Percentiles rank a stretch among this genome's conserved stretches.
Evolutionary conservation across 2,888 invertebrate species (phyloP).

Genomic region (Oxytorus armatus): DNA sequence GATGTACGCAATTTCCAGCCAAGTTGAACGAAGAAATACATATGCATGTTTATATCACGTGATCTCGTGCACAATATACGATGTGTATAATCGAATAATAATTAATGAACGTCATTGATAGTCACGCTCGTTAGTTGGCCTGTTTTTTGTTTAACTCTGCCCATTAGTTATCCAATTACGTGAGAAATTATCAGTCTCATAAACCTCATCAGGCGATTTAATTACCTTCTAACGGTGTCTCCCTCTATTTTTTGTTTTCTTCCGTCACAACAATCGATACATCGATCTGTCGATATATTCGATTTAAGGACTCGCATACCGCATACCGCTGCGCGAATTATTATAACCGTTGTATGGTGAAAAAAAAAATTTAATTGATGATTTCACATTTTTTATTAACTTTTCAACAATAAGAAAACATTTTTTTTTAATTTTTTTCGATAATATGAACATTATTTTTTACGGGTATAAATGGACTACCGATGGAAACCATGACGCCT

Average conservation of each 20-base stretch:
- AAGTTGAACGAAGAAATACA: background rate
- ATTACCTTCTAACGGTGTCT: slow-evolving; percentile 41
- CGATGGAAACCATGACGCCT: no score
- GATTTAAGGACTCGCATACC: no score
- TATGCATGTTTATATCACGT: background rate
- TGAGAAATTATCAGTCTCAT: slow-evolving; percentile 67
- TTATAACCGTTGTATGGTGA: no score
- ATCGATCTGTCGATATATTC: background rate
- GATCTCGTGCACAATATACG: background rate
- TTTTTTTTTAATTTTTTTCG: no score
- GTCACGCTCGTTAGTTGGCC: slow-evolving; percentile 57
- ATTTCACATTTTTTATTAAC: no score
- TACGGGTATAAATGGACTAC: no score
- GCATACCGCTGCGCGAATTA: no score
- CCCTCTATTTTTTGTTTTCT: background rate
- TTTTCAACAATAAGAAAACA: no score
- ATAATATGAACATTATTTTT: no score
- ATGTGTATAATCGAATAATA: slow-evolving; percentile 46
- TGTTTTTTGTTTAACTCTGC: slow-evolving; percentile 30
- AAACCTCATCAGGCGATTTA: slow-evolving; percentile 55
- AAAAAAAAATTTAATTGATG: no score
- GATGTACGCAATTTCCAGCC: no score
- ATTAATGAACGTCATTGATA: slow-evolving; percentile 39
- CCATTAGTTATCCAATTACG: slow-evolving; percentile 50
- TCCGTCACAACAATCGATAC: background rate